Base-by-base conservation (phyloP, 2,797 vertebrate species). In the Chelon auratus region DNA sequence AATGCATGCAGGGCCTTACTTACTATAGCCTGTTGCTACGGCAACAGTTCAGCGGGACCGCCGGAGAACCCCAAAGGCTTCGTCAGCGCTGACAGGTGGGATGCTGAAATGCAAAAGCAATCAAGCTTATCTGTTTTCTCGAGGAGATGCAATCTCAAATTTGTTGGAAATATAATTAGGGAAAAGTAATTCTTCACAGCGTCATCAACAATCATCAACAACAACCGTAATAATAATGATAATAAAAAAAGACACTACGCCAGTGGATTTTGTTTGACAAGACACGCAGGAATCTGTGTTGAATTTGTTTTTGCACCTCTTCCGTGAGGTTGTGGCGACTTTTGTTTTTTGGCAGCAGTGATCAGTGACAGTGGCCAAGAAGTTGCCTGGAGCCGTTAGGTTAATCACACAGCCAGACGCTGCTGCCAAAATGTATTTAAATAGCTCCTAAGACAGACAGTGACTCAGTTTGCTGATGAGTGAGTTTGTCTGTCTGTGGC, bases 11-110 rank as follows among this genome's bases (percentile, higher is more conserved):
- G 48, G 45, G 56, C 40, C 68, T 75, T 78, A 56, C 72, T 68
- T 70, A 50, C 74, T 74, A 69, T 68, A 72, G 75, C 75, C 78
- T 84, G 91, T 93, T 93, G 86, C 93, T 83, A 91, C 52, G 89
- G 90, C 77, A 92, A 93, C 92, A 68, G 64, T 57, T 65, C 74
- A 81, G 30, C 55, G 0, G 73, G 77, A 69, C 75, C 65, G 77
- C 39, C 5, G 6, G 58, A 88, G 67, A 73, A 82, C 68, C 80
- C 74, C 73, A 39, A 84, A 74, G 79, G 72, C 82, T 80, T 72
- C n/a, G 62, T 75, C 67, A 68, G 75, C 8, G 11, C 63, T 59
- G 81, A 87, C 74, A 82, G 75, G 63, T 76, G 68, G 81, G 81
- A 82, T 43, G 85, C 65, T 62, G 60, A 83, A 84, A 90, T 72